phyloP scores from a whole-genome alignment of 2,113 vertebrate species.

The Ariopsis seemanni region DNA sequence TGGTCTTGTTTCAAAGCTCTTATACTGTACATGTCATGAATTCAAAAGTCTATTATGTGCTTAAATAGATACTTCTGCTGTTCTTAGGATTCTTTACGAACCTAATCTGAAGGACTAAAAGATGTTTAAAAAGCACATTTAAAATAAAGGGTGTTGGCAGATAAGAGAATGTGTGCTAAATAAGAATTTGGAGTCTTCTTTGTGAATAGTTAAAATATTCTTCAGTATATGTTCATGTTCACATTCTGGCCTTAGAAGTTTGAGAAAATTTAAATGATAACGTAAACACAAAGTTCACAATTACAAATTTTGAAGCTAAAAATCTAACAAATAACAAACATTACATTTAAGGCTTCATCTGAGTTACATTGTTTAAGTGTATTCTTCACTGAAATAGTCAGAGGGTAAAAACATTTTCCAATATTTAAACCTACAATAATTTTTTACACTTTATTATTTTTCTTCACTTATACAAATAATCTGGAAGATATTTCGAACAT shows the following conservation, averaged over 20 bases:
- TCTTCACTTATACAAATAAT: background rate
- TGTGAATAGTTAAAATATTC: background rate
- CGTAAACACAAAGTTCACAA: background rate
- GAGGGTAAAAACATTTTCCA: background rate
- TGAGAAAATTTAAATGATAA: background rate
- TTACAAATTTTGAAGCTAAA: background rate
- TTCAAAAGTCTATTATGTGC: slow-evolving; percentile 31
- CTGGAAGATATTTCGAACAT: background rate
- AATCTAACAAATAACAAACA: too few species aligned
- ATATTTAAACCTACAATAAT: too few species aligned
- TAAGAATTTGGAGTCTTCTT: background rate
- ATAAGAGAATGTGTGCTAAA: background rate
- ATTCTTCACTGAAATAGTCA: too few species aligned
- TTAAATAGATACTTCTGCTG: slow-evolving; percentile 10
- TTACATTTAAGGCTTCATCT: too few species aligned
- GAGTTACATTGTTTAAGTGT: too few species aligned
- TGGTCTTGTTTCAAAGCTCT: slow-evolving; percentile 33
- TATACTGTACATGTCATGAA: slow-evolving; percentile 25
- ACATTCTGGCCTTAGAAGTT: background rate
- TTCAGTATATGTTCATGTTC: background rate
- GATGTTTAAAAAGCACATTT: background rate
- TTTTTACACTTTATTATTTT: background rate
- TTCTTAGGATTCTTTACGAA: slow-evolving; percentile 15
- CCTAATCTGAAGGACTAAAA: slow-evolving; percentile 15
- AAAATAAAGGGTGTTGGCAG: background rate